Evolutionary conservation across 2,113 vertebrate species (phyloP).

Genomic region (Leptocoma aspasia): DNA sequence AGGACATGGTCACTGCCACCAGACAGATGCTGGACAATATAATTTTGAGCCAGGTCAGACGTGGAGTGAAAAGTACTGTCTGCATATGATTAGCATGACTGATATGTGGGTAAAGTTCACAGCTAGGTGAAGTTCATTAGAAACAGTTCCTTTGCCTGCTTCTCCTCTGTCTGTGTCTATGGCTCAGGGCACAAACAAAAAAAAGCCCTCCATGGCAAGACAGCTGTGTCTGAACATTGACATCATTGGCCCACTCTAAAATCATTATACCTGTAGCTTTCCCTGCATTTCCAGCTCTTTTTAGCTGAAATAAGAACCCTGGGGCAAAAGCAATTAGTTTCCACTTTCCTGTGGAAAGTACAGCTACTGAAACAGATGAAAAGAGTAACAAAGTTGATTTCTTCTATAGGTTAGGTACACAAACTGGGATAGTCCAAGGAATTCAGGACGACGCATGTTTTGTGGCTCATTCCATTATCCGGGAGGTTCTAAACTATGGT

Average conservation of each 20-base stretch:
- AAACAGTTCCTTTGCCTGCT: background rate
- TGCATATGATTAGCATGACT: background rate
- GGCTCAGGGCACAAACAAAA: background rate
- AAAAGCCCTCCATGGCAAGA: background rate
- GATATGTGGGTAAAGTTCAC: background rate
- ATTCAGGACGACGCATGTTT: slow-evolving; percentile 71
- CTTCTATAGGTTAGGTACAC: slow-evolving; percentile 76
- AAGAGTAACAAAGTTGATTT: background rate
- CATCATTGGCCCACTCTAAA: background rate
- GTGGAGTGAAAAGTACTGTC: background rate
- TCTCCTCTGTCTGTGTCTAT: background rate
- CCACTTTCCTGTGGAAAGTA: background rate
- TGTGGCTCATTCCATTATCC: slow-evolving; percentile 68
- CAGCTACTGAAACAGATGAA: background rate
- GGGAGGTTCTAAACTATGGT: slow-evolving; percentile 52
- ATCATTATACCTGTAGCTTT: background rate
- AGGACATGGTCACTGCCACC: rapidly evolving
- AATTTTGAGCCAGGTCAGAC: background rate
- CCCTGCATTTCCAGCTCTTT: background rate
- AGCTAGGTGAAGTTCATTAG: background rate
- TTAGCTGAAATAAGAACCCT: background rate
- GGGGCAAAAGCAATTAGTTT: background rate
- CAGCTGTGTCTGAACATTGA: background rate
- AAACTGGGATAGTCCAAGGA: slow-evolving; percentile 85
- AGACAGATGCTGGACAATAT: background rate